These are phyloP conservation scores for Bos taurus DNA, from an alignment of 2,113 vertebrate genomes.

Conservation along the genomic window DNA sequence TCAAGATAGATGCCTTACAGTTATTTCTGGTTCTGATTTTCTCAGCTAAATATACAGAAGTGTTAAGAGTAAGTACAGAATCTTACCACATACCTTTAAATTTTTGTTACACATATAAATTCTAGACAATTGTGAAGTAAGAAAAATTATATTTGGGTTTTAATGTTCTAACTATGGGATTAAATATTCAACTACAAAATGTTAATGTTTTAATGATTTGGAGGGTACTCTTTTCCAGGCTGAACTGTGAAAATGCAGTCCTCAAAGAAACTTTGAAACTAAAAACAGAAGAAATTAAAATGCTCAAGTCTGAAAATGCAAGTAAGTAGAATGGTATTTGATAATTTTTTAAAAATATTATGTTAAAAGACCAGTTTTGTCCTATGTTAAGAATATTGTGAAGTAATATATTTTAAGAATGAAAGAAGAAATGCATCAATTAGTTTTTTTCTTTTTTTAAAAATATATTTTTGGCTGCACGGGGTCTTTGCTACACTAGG, in stretches of 20 bases:
- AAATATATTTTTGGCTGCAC: not conserved
- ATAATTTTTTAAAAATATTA: not conserved
- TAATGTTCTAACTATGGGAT: not conserved
- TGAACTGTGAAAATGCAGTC: constrained; percentile 87
- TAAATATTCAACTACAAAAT: not conserved
- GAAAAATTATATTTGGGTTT: constrained; percentile 22
- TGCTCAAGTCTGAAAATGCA: constrained; percentile 85
- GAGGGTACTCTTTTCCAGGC: constrained; percentile 73
- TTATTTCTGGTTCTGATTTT: constrained; percentile 2
- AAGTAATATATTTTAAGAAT: not conserved
- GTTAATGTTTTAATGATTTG: constrained; percentile 25
- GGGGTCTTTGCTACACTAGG: not conserved
- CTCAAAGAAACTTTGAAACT: constrained; percentile 85
- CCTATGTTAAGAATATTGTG: not conserved
- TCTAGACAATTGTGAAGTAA: not conserved
- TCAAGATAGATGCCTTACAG: not conserved
- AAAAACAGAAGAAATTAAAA: constrained; percentile 84
- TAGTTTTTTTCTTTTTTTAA: not conserved
- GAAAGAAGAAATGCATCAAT: not conserved
- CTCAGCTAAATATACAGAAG: not conserved
- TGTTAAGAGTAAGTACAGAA: not conserved
- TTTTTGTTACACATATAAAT: not conserved
- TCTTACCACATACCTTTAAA: not conserved
- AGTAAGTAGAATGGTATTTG: constrained; percentile 77
- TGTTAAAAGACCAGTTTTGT: not conserved